Evolutionary conservation across 2,888 invertebrate species (phyloP).

Genomic region (Pediacus dermestoides): DNA sequence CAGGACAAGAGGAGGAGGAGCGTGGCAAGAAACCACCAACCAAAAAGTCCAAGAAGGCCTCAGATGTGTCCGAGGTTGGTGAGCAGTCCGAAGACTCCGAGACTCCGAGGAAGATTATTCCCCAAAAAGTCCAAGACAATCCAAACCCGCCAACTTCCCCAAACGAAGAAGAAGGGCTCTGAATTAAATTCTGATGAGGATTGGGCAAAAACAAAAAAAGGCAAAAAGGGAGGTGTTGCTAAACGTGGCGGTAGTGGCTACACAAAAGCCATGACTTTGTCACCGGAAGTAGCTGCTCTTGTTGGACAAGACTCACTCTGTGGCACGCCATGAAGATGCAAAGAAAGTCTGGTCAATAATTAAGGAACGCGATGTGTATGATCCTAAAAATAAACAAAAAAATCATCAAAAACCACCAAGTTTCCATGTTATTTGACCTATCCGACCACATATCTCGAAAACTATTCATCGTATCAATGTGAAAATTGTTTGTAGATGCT

Average conservation of each 20-base stretch:
- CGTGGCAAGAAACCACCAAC: slow-evolving; percentile 51
- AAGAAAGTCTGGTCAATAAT: slow-evolving; percentile 88
- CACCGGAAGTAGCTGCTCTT: slow-evolving; percentile 78
- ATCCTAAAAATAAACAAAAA: slow-evolving; percentile 92
- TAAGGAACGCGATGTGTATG: slow-evolving; percentile 83
- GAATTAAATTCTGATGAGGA: slow-evolving; percentile 68
- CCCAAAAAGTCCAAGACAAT: slow-evolving; percentile 55
- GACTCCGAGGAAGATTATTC: slow-evolving; percentile 61
- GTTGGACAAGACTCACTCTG: slow-evolving; percentile 78
- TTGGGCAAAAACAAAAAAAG: slow-evolving; percentile 61
- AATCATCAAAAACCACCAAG: too few relatives aligned
- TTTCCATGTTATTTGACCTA: too few relatives aligned
- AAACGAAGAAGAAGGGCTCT: slow-evolving; percentile 63
- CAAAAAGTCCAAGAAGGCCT: slow-evolving; percentile 53
- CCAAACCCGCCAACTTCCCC: slow-evolving; percentile 53
- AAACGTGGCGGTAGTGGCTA: slow-evolving; percentile 71
- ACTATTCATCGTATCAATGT: too few relatives aligned
- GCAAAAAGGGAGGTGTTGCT: slow-evolving; percentile 47
- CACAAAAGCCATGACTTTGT: slow-evolving; percentile 78
- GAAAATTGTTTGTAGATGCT: too few relatives aligned
- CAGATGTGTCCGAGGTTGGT: slow-evolving; percentile 51
- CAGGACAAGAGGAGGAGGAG: slow-evolving; percentile 50
- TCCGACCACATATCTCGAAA: too few relatives aligned
- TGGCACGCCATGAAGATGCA: slow-evolving; percentile 87
- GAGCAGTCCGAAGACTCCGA: slow-evolving; percentile 54